Conservation (phyloP, 2,113 vertebrate species). For the Mus musculus region DNA sequence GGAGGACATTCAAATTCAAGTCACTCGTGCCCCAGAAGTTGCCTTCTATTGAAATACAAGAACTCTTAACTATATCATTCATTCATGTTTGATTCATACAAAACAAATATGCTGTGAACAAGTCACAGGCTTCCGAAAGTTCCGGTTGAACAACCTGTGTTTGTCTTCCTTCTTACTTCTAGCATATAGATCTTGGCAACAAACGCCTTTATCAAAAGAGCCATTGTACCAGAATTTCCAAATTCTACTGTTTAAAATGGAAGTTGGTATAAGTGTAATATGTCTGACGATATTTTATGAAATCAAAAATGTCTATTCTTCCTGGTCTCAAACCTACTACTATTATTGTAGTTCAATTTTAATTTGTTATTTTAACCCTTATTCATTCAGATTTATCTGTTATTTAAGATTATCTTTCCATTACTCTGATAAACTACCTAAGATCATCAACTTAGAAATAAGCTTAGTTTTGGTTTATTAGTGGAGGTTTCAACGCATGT, state of each 20-base stretch:
- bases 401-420: background rate
- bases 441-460: background rate
- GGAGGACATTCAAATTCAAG: background rate
- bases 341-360: slow-evolving; percentile 16
- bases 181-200: too few relatives aligned
- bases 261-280: background rate
- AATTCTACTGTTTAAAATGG: background rate
- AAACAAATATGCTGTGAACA: too few relatives aligned
- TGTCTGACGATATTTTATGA: background rate
- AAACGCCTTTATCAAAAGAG: background rate
- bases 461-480: background rate
- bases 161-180: background rate
- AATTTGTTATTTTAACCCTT: background rate
- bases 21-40: background rate
- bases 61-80: background rate
- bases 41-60: background rate
- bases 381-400: background rate
- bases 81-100: background rate
- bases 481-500: background rate
- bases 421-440: background rate
- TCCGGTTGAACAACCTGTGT: background rate
- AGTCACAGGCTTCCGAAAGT: too few relatives aligned
- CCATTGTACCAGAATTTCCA: background rate
- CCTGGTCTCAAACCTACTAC: background rate
- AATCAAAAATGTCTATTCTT: background rate